These are phyloP conservation scores for Loxodonta africana DNA, from an alignment of 2,113 vertebrate species.

Conservation along the genomic window DNA sequence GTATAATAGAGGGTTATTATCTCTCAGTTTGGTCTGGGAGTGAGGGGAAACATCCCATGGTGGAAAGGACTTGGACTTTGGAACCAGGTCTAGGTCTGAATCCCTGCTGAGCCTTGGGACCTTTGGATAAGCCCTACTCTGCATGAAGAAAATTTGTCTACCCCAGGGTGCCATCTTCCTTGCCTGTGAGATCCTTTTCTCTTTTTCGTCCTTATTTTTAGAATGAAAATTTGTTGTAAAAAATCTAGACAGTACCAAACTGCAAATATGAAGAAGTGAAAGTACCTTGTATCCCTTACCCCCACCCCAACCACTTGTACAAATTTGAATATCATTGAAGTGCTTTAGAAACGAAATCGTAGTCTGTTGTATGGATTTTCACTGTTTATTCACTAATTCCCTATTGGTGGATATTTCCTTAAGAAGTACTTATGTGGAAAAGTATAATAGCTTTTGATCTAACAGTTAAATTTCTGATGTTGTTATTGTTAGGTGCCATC, in stretches of 20 bases:
- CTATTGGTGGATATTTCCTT: neutral
- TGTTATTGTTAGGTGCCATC: no score
- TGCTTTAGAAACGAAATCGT: neutral
- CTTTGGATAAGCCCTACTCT: neutral
- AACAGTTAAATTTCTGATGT: neutral
- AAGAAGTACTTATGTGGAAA: neutral
- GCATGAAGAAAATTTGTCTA: neutral
- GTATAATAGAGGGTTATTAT: neutral
- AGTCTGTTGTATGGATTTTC: neutral
- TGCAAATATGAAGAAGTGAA: neutral
- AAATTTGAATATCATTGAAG: neutral
- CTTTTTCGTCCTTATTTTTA: neutral
- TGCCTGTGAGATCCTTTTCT: neutral
- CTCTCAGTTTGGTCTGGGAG: neutral
- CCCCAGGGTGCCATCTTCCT: neutral
- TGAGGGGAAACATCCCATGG: no score
- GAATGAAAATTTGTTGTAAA: neutral
- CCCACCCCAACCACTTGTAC: neutral
- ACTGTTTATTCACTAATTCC: neutral
- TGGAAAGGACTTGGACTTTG: no score
- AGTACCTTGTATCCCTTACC: neutral
- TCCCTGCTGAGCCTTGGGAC: neutral
- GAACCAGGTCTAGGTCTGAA: neutral
- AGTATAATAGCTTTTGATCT: neutral
- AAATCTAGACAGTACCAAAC: neutral